Conservation (phyloP, 2,888 invertebrate species). For the Lithosia quadra region DNA sequence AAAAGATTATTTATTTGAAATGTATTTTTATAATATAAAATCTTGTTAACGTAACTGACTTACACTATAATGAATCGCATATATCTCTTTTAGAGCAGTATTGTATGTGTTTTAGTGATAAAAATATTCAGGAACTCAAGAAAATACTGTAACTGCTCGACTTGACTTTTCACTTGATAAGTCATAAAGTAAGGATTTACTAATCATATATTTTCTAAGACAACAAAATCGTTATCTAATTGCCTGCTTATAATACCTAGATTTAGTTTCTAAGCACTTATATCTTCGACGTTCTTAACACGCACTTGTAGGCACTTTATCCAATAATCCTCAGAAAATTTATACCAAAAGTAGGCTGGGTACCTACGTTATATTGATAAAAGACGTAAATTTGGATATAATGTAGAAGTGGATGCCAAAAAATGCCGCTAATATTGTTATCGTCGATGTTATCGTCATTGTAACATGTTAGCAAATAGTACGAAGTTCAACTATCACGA, state of each 20-base stretch:
- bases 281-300: neutral
- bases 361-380: neutral
- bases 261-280: neutral
- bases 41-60: neutral
- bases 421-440: neutral
- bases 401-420: neutral
- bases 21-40: no score
- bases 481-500: constrained; percentile 2
- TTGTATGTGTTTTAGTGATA: neutral
- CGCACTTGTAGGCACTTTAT: neutral
- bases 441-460: neutral
- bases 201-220: neutral
- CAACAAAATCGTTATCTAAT: neutral
- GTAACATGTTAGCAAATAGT: neutral
- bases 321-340: neutral
- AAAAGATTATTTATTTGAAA: constrained; percentile 26
- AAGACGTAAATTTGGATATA: neutral
- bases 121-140: neutral
- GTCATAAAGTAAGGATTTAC: neutral
- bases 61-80: no score
- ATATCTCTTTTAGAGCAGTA: no score
- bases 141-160: neutral
- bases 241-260: neutral
- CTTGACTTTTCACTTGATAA: no score
- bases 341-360: neutral